A percentile compares a stretch with the other conserved stretches of the same genome.
phyloP scores from a whole-genome alignment of 2,888 invertebrate genomes.

The Horisme vitalbata region DNA sequence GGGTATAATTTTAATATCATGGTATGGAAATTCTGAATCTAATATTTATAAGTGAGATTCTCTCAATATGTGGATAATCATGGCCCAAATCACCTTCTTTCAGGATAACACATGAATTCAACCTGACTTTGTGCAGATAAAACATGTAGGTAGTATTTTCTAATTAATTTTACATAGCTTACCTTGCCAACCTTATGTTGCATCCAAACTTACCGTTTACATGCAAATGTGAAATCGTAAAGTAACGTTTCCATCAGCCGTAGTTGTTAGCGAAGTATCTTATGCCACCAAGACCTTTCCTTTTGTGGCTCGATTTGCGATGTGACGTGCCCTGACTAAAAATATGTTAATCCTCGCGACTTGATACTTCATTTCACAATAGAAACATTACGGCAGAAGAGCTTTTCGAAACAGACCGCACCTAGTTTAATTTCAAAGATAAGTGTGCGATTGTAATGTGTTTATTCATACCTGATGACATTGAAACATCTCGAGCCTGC shows the following conservation, averaged over 20 bases:
- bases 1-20: no score
- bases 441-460: conserved; percentile 33
- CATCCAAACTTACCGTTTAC: conserved; percentile 9
- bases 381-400: conserved; percentile 43
- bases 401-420: conserved; percentile 47
- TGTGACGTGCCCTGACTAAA: conserved; percentile 48
- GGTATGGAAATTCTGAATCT: no score
- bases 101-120: no score
- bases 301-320: conserved; percentile 46
- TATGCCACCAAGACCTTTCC: conserved; percentile 36
- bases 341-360: conserved; percentile 52
- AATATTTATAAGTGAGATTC: no score
- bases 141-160: no score
- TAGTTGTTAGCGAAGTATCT: conserved; percentile 4
- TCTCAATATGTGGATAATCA: no score
- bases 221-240: conserved; percentile 12
- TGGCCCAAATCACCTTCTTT: no score
- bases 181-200: background rate
- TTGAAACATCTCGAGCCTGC: conserved; percentile 38
- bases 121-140: no score
- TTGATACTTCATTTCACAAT: conserved; percentile 45
- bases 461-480: conserved; percentile 45
- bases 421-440: conserved; percentile 47
- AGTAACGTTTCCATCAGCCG: conserved; percentile 9
- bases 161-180: no score